These are phyloP conservation scores for Stegostoma tigrinum DNA, from an alignment of 2,113 vertebrate genomes.

Conservation along the genomic window DNA sequence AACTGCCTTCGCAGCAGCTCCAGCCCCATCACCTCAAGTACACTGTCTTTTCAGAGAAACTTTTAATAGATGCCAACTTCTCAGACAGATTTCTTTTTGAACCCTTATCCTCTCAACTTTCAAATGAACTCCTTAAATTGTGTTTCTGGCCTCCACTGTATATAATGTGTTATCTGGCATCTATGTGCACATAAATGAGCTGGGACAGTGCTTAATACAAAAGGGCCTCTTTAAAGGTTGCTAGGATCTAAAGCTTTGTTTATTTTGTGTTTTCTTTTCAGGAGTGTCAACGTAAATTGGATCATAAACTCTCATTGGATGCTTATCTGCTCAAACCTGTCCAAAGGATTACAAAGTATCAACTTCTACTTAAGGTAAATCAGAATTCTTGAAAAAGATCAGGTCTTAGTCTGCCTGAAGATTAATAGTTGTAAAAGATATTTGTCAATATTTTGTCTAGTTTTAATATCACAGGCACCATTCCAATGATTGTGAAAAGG, in stretches of 20 bases:
- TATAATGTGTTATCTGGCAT: background rate
- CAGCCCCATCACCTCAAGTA: background rate
- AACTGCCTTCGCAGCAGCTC: background rate
- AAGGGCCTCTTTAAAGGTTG: background rate
- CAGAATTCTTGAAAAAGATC: background rate
- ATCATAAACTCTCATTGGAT: constrained; percentile 83
- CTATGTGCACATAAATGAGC: background rate
- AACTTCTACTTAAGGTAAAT: constrained; percentile 74
- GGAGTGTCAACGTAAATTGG: constrained; percentile 79
- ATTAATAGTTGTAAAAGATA: background rate
- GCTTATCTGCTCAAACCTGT: constrained; percentile 85
- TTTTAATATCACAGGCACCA: background rate
- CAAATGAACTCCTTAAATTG: background rate
- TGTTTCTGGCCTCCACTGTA: background rate
- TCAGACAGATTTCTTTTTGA: background rate
- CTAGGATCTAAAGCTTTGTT: background rate
- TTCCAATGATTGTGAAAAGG: background rate
- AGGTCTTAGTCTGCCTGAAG: background rate
- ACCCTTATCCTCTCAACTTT: background rate
- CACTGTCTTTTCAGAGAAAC: background rate
- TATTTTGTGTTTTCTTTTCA: constrained; percentile 41
- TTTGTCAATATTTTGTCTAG: background rate
- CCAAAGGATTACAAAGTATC: constrained; percentile 87
- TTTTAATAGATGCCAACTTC: background rate
- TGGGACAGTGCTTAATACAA: background rate